A percentile compares a stretch with the other conserved stretches of the same genome.
Evolutionary conservation across 2,888 invertebrate genomes (phyloP).

Genomic region (Temnothorax unifasciatus): DNA sequence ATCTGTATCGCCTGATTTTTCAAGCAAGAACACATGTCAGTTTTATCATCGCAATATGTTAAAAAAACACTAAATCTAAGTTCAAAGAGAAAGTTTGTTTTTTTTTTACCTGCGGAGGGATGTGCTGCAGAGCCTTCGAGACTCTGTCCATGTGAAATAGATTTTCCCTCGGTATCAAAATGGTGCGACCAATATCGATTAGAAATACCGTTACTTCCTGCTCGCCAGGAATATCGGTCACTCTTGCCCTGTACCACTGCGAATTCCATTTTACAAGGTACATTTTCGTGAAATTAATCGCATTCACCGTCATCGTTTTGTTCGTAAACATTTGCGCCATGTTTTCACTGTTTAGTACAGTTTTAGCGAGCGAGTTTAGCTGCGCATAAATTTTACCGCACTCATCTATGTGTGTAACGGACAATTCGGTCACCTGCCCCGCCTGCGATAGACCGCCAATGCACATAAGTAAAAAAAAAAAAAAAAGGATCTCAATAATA

Average conservation of each 20-base stretch:
- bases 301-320: constrained; percentile 60
- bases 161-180: constrained; percentile 85
- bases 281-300: constrained; percentile 83
- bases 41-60: not conserved
- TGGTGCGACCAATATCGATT: constrained; percentile 87
- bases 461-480: constrained; percentile 1
- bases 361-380: constrained; percentile 82
- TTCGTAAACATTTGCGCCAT: constrained; percentile 64
- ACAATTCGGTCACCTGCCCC: constrained; percentile 80
- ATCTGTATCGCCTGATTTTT: constrained; percentile 85
- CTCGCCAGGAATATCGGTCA: constrained; percentile 83
- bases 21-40: not conserved
- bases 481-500: not conserved
- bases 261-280: constrained; percentile 86
- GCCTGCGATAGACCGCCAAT: constrained; percentile 31
- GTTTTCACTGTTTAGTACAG: constrained; percentile 79
- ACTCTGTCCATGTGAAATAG: constrained; percentile 86
- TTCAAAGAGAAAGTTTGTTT: not conserved
- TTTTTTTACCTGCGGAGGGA: constrained; percentile 85
- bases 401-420: constrained; percentile 84
- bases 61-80: not conserved
- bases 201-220: constrained; percentile 87
- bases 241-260: constrained; percentile 87
- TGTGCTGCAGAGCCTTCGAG: constrained; percentile 83
- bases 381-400: constrained; percentile 86